Percentiles rank a stretch among this genome's conserved stretches.
phyloP scores from a whole-genome alignment of 2,888 invertebrate species.

The Papilio gigon region DNA sequence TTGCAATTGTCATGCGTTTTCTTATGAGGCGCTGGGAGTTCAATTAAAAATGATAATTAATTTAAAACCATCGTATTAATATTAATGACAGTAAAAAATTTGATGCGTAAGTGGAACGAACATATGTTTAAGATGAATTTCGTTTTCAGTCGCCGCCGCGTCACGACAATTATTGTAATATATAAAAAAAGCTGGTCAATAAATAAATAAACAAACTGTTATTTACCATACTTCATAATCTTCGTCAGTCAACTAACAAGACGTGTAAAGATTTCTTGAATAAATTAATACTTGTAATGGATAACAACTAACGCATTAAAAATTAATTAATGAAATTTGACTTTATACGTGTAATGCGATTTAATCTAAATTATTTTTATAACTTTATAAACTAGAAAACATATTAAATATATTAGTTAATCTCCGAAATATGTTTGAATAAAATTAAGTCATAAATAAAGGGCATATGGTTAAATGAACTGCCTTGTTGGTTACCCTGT shows the following conservation, averaged over 20 bases:
- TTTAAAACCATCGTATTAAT: constrained; percentile 33
- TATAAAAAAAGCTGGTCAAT: background rate
- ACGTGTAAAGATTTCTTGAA: background rate
- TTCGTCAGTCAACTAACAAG: background rate
- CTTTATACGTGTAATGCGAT: background rate
- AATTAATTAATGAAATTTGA: background rate
- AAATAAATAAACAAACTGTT: background rate
- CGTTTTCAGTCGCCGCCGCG: background rate
- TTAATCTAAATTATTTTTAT: background rate
- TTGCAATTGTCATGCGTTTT: constrained; percentile 39
- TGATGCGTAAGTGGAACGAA: constrained; percentile 20
- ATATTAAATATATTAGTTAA: background rate
- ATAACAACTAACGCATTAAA: background rate
- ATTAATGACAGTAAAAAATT: constrained; percentile 30
- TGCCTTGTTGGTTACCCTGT: constrained; percentile 45
- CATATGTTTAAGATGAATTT: constrained; percentile 20
- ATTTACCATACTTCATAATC: too few species aligned
- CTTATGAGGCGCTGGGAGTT: constrained; percentile 38
- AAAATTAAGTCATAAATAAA: constrained; percentile 22
- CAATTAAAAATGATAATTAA: constrained; percentile 41
- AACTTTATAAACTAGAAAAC: background rate
- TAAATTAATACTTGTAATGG: background rate
- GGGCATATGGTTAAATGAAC: constrained; percentile 39
- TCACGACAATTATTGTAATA: background rate
- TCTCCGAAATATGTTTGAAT: background rate